Base-by-base conservation (phyloP, 2,113 vertebrate genomes). In the Mobula hypostoma region DNA sequence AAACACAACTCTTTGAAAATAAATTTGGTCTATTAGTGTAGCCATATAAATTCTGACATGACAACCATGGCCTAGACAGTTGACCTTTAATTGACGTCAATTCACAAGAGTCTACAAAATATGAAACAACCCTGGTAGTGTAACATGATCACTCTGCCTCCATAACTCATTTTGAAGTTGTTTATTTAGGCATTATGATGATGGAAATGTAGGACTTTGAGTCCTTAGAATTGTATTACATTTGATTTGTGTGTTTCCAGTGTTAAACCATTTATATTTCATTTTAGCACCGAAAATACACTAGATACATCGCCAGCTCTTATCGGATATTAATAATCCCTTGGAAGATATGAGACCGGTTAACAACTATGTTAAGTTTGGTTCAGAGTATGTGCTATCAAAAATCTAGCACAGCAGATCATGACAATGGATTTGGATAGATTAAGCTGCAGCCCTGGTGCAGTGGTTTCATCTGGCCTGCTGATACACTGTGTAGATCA, bases 41-140 rank as follows among this genome's bases (percentile, higher is more conserved):
- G 36, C 32, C 32, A 70, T 70, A 70, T 40, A 70, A 92, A 91
- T 32, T 21, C n/a, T 68, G n/a, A n/a, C 61, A 68, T 68, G 58
- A 32, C 58, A 91, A 68, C 11, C 88, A 92, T 92, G 88, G n/a
- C 32, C 88, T 92, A 72, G 88, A 92, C 32, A 72, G 32, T 72
- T 93, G 70, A 93, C 68, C 91, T 93, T 74, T 72, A 93, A 93
- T 48, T 93, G 91, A 93, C 68, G 70, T 74, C 66, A 93, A 93
- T 93, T 93, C 70, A 93, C 36, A 56, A 56, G 68, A 76, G 70
- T 93, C 74, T 93, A 74, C 66, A 93, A 56, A 93, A 93, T 93
- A 93, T 93, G 48, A 76, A 74, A 74, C 24, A 93, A 74, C 91
- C 19, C 91, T 92, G 66, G 36, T 56, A 48, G 27, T 56, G 70